These are phyloP conservation scores for Hypena proboscidalis DNA, from an alignment of 2,888 invertebrate genomes.

Conservation along the genomic window DNA sequence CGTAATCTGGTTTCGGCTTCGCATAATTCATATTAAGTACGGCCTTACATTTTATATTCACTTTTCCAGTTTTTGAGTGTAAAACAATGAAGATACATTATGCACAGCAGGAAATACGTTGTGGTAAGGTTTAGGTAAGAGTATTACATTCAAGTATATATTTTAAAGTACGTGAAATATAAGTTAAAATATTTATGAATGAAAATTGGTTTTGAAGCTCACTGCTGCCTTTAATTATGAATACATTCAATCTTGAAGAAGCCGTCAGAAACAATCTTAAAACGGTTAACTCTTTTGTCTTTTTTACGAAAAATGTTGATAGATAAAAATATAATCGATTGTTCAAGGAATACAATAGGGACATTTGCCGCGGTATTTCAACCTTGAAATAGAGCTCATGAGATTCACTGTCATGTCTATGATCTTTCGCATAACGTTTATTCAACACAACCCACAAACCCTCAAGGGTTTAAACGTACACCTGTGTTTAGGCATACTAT, in stretches of 20 bases:
- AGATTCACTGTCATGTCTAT: no score
- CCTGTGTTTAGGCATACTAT: conserved; percentile 17
- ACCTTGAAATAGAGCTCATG: no score
- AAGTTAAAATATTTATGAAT: not conserved
- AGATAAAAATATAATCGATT: no score
- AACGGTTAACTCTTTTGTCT: no score
- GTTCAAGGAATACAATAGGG: no score
- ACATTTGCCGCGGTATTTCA: no score
- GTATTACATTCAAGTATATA: not conserved
- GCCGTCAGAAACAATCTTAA: no score
- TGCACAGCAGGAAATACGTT: conserved; percentile 7
- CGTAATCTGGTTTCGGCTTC: conserved; percentile 29
- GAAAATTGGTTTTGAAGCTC: not conserved
- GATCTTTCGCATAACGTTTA: no score
- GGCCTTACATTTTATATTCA: conserved; percentile 46
- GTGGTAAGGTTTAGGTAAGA: not conserved
- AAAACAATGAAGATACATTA: conserved; percentile 29
- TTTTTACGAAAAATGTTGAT: no score
- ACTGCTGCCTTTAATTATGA: not conserved
- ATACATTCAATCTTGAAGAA: no score
- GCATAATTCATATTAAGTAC: conserved; percentile 48
- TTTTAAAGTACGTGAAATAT: not conserved
- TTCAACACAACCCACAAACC: no score
- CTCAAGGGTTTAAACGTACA: conserved; percentile 14
- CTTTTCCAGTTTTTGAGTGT: conserved; percentile 44